Evolutionary conservation across 2,797 vertebrate species (phyloP).

Genomic region (Agapornis canus): DNA sequence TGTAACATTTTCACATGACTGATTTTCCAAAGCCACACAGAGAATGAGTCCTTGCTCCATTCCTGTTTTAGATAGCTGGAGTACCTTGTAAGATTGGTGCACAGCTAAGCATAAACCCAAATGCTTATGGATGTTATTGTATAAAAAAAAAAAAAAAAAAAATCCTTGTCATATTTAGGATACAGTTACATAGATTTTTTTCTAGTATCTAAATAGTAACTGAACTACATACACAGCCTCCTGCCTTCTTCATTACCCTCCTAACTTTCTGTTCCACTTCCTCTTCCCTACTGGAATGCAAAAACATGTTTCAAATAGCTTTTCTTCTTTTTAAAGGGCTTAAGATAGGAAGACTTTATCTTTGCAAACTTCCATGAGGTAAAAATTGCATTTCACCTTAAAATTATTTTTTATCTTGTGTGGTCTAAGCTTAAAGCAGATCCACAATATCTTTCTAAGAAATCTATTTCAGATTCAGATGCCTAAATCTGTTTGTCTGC

Average conservation of each 20-base stretch:
- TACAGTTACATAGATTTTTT: not conserved
- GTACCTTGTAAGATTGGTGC: not conserved
- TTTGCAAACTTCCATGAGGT: not conserved
- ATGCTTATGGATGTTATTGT: not conserved
- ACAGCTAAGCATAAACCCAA: not conserved
- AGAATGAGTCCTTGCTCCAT: not conserved
- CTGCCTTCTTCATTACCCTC: not conserved
- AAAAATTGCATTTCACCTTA: not conserved
- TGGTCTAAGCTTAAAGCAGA: not conserved
- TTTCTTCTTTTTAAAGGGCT: not conserved
- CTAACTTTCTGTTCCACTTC: not conserved
- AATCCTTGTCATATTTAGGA: not conserved
- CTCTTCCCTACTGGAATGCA: fast-evolving
- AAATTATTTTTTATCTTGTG: not conserved
- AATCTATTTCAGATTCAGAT: not conserved
- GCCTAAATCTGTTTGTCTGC: not conserved
- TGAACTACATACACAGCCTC: not conserved
- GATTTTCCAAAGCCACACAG: not conserved
- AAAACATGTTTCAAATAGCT: not conserved
- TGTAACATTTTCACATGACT: not conserved
- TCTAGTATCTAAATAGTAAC: not conserved
- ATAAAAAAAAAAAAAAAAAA: not conserved
- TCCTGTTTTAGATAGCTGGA: not conserved
- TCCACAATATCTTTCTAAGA: not conserved
- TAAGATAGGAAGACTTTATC: not conserved